Base-by-base conservation (phyloP, 2,797 vertebrate species). In the Rousettus madagascariensis region DNA sequence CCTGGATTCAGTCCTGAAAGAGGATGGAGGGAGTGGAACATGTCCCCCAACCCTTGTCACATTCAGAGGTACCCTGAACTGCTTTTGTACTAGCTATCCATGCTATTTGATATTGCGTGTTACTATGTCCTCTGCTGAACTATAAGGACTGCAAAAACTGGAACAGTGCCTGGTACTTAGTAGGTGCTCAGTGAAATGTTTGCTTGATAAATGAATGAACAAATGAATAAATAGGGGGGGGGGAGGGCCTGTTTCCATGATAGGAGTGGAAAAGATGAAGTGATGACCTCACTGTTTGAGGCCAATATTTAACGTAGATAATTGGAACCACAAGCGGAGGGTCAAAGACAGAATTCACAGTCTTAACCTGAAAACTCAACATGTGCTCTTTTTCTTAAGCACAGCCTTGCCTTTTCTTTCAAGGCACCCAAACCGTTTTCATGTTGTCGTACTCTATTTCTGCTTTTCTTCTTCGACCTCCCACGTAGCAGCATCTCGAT, bases 381-480 rank as follows among this genome's bases (percentile, higher is more conserved):
- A 5, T 3, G n/a, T 85, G 53, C 20, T 22, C 16, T 75, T 77
- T 46, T 13, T 38, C 66, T 79, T 24, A 69, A 86, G 79, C 66
- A 78, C 15, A 87, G 17, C 19, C 11, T 71, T 87, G 36, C 71
- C 91, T 49, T 84, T 75, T 61, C 80, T 93, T 61, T 78, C 83
- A 57, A 49, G 63, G 41, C 59, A 51, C 46, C 72, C 22, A 75
- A 71, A 84, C 71, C 30, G 46, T 61, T 68, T 22, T 84, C 38
- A 5, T 53, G 30, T 86, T 46, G 72, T 69, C 41, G 2, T 74
- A 36, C 22, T 93, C 57, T 20, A 0, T 20, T 69, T 93, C 93
- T 83, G 1, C 53, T 71, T 77, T 77, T 41, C 33, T 82, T 86
- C 53, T 80, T 30, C 87, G 92, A 95, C 89, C 95, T 53, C 96